phyloP scores from a whole-genome alignment of 2,888 invertebrate species.

The Baccha elongata region DNA sequence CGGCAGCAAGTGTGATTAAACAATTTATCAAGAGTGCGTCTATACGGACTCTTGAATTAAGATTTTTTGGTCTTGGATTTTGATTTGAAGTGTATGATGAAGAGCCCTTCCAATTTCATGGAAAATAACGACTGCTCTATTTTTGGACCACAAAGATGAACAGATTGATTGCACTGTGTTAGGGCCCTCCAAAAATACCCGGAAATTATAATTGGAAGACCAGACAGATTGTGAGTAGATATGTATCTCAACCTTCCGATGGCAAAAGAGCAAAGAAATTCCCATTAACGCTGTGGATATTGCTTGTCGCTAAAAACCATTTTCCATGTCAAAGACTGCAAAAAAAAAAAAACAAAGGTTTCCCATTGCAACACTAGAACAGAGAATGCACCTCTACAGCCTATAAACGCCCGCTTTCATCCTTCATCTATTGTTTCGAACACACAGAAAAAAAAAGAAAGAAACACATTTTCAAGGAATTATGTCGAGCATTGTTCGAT shows the following conservation, averaged over 20 bases:
- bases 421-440: slow-evolving; percentile 34
- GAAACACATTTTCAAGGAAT: slow-evolving; percentile 58
- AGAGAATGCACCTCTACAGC: slow-evolving; percentile 10
- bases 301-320: slow-evolving; percentile 10
- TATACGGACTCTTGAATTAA: slow-evolving; percentile 60
- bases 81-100: slow-evolving; percentile 50
- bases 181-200: slow-evolving; percentile 57
- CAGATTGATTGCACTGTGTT: slow-evolving; percentile 38
- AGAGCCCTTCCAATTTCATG: slow-evolving; percentile 60
- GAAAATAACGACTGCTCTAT: slow-evolving; percentile 60
- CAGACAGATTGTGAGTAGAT: slow-evolving; percentile 21
- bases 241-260: neutral
- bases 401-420: slow-evolving; percentile 8
- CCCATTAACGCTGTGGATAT: slow-evolving; percentile 8
- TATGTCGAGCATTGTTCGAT: slow-evolving; percentile 65
- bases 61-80: slow-evolving; percentile 53
- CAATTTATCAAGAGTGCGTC: slow-evolving; percentile 65
- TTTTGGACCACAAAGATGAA: slow-evolving; percentile 29
- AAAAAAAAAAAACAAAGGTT: slow-evolving; percentile 16
- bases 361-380: neutral
- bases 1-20: slow-evolving; percentile 67
- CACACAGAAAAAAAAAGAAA: slow-evolving; percentile 3
- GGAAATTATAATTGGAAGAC: slow-evolving; percentile 65
- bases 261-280: slow-evolving; percentile 17
- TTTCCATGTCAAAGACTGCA: neutral